phyloP scores from a whole-genome alignment of 2,888 invertebrate species.

The Gastracanthus pulcherrimus region DNA sequence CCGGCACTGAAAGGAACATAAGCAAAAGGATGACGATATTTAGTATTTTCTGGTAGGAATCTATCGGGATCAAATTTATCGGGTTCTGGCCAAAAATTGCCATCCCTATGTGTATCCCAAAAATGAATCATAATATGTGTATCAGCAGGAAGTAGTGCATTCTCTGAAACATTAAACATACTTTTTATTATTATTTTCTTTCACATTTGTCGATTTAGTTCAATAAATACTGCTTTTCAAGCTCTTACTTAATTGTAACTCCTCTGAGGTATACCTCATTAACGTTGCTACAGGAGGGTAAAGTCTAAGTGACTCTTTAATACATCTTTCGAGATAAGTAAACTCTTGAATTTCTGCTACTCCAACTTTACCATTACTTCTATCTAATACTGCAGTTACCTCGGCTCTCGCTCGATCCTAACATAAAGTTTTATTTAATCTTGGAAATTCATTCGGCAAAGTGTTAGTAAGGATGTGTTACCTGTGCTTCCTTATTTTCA shows the following conservation, averaged over 20 bases:
- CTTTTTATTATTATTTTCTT: neutral
- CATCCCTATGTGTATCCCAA: slow-evolving; percentile 37
- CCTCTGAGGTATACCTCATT: slow-evolving; percentile 31
- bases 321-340: slow-evolving; percentile 84
- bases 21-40: slow-evolving; percentile 27
- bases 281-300: slow-evolving; percentile 81
- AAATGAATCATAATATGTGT: slow-evolving; percentile 26
- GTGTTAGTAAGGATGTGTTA: slow-evolving; percentile 13
- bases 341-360: slow-evolving; percentile 81
- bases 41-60: slow-evolving; percentile 22
- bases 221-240: too few relatives aligned
- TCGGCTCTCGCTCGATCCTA: slow-evolving; percentile 64
- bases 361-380: slow-evolving; percentile 78
- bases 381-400: slow-evolving; percentile 77
- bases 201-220: neutral
- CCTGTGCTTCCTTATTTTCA: slow-evolving; percentile 75
- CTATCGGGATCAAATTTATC: slow-evolving; percentile 50
- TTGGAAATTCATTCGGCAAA: neutral
- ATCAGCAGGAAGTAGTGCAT: slow-evolving; percentile 17
- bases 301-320: slow-evolving; percentile 84
- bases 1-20: slow-evolving; percentile 49
- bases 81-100: slow-evolving; percentile 37
- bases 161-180: neutral
- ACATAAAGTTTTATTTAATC: neutral
- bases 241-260: slow-evolving; percentile 42